These are phyloP conservation scores for Bungarus multicinctus DNA, from an alignment of 2,113 vertebrate genomes.

Conservation along the genomic window DNA sequence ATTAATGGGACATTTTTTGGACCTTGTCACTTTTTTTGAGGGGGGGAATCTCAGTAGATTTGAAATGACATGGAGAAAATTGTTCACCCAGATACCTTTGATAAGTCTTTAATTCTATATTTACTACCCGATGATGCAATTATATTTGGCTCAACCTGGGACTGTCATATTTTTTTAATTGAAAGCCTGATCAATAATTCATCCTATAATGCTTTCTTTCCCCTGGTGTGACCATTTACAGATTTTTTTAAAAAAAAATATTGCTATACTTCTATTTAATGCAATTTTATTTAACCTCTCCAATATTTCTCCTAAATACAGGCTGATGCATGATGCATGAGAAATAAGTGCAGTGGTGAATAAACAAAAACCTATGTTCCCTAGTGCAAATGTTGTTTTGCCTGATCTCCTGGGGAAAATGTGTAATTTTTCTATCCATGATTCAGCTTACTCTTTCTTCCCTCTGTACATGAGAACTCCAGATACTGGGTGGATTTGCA, in stretches of 20 bases:
- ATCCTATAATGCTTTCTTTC: constrained; percentile 36
- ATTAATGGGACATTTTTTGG: background rate
- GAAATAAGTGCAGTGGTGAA: background rate
- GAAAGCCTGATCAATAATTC: constrained; percentile 51
- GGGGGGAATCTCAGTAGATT: background rate
- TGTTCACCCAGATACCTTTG: background rate
- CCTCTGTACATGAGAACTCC: background rate
- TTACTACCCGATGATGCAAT: background rate
- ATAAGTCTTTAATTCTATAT: constrained; percentile 30
- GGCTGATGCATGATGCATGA: background rate
- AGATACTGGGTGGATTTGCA: background rate
- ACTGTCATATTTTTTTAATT: background rate
- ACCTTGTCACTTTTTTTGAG: background rate
- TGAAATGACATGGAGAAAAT: background rate
- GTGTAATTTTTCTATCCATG: background rate
- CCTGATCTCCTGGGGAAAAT: background rate
- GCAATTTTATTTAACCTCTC: background rate
- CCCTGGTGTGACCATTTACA: constrained; percentile 9
- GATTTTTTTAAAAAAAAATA: constrained; percentile 25
- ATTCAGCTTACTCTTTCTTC: background rate
- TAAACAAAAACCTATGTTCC: background rate
- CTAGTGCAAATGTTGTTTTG: background rate
- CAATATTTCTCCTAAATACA: background rate
- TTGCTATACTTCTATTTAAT: constrained; percentile 43
- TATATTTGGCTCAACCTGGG: background rate